Evolutionary conservation across 2,113 vertebrate genomes (phyloP).

Genomic region (Elanoides forficatus): DNA sequence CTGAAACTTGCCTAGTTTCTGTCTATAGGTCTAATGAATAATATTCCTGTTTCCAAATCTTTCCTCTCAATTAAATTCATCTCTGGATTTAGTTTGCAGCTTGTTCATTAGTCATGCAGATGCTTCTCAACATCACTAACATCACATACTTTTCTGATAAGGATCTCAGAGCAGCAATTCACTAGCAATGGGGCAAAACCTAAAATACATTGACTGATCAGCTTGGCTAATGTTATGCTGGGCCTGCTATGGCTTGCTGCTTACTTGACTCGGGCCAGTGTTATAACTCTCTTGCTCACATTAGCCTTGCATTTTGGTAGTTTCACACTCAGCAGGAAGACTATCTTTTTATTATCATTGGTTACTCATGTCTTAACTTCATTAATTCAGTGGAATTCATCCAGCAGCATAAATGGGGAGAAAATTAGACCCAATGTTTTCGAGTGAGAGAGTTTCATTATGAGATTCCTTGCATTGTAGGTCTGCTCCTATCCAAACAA

Average conservation of each 20-base stretch:
- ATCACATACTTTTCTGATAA: neutral
- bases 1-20: neutral
- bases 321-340: neutral
- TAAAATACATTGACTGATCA: neutral
- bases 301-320: neutral
- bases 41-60: neutral
- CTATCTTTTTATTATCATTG: neutral
- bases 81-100: neutral
- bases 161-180: neutral
- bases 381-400: neutral
- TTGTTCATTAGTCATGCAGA: neutral
- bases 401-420: neutral
- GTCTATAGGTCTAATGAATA: neutral
- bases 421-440: neutral
- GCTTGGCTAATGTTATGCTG: neutral
- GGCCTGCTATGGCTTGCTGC: neutral
- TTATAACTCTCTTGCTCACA: neutral
- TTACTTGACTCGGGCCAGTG: neutral
- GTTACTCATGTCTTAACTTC: neutral
- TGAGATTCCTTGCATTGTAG: conserved; percentile 1
- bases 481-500: conserved; percentile 51
- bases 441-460: neutral
- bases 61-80: neutral
- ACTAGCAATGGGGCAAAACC: neutral
- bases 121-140: neutral